These are phyloP conservation scores for Psilanteris sp. DNA, from an alignment of 1,140 invertebrate species.

Conservation along the genomic window DNA sequence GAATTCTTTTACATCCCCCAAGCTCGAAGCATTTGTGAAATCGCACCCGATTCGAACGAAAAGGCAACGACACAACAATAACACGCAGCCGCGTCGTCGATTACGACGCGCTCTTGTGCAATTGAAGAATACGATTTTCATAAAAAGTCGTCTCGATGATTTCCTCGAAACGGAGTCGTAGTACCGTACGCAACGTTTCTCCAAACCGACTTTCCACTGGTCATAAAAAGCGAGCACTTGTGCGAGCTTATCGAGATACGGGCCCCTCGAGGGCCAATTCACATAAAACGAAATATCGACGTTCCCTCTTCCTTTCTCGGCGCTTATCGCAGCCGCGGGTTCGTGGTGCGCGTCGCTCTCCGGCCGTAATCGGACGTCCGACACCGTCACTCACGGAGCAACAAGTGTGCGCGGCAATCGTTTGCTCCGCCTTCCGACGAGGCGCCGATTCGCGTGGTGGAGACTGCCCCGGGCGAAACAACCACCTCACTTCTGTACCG, in stretches of 20 bases:
- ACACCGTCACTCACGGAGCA: slow-evolving; percentile 66
- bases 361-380: slow-evolving; percentile 20
- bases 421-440: slow-evolving; percentile 71
- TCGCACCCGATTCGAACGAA: no score
- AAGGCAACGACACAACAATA: no score
- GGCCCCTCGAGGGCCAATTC: slow-evolving; percentile 40
- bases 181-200: no score
- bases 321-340: slow-evolving; percentile 25
- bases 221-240: slow-evolving; percentile 46
- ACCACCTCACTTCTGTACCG: slow-evolving; percentile 78
- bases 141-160: no score
- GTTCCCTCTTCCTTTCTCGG: slow-evolving; percentile 51
- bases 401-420: slow-evolving; percentile 72
- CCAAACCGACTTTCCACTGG: slow-evolving; percentile 20
- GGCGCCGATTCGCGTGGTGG: slow-evolving; percentile 67
- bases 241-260: slow-evolving; percentile 34
- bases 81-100: no score
- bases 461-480: slow-evolving; percentile 76
- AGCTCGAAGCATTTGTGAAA: no score
- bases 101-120: no score
- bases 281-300: slow-evolving; percentile 45
- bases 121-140: no score
- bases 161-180: no score
- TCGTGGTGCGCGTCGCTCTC: slow-evolving; percentile 40
- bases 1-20: no score